Base-by-base conservation (phyloP, 2,888 invertebrate species). In the Melieria omissa region DNA sequence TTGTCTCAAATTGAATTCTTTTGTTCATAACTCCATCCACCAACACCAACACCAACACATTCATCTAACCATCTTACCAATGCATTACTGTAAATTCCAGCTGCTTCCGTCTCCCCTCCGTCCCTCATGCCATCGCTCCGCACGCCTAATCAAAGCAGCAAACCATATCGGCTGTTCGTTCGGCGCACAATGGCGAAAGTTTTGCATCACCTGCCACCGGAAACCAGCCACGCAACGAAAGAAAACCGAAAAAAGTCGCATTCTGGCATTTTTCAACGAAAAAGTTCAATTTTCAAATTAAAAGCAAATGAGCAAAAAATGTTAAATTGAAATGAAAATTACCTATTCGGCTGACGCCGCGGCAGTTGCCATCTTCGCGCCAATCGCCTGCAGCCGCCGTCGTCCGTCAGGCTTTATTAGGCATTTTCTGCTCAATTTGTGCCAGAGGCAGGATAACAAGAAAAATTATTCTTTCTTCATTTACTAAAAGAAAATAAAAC, bases 391-490 rank as follows among this genome's bases (percentile, higher is more conserved):
- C 49, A 14, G 14, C 41, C 9, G 29, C 29, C 47, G 54, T 52
- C 60, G 42, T 44, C 71, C 75, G 81, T 82, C 82, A 80, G 78
- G 81, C 82, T 81, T 83, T 82, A 84, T 83, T 84, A 82, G 83
- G 81, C 81, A 83, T 83, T 83, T 83, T 83, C 83, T 81, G 83
- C 84, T 83, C 83, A 84, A 83, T 83, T 83, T 83, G 82, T 78
- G 83, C 80, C 78, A 74, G 77, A 79, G 79, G 80, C 82, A 80
- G 82, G 80, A 82, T 82, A 82, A 82, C 82, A 80, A 80, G 81
- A 79, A 80, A 80, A 83, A 80, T 82, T 81, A 82, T 82, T 81
- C 65, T 81, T 82, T 81, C 80, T 80, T 81, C 82, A 81, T 81
- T 80, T 74, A 71, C 67, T 78, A 77, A 76, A 77, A 81, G 78